phyloP scores from a whole-genome alignment of 1,140 invertebrate genomes.

The Drosophila murphyi region DNA sequence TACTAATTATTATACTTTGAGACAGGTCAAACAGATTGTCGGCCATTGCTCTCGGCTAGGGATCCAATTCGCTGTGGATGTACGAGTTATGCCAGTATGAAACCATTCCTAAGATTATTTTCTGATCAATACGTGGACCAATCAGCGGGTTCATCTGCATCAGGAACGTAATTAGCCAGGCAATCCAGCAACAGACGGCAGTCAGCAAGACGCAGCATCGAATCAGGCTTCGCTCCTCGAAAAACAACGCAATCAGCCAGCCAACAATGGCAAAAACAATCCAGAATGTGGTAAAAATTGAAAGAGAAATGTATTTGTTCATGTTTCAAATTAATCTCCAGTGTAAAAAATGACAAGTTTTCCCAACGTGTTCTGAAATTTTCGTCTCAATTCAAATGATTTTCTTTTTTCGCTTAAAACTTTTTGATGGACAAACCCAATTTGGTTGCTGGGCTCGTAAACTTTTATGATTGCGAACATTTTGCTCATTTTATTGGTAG shows the following conservation, averaged over 20 bases:
- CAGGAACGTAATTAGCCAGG: conserved; percentile 61
- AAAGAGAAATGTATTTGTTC: conserved; percentile 34
- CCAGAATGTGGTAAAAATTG: conserved; percentile 36
- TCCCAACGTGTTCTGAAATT: background rate
- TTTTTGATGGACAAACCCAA: conserved; percentile 51
- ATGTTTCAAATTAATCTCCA: conserved; percentile 25
- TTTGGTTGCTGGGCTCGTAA: conserved; percentile 62
- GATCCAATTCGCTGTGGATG: background rate
- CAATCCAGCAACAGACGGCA: conserved; percentile 60
- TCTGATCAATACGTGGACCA: conserved; percentile 44
- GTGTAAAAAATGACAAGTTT: conserved; percentile 55
- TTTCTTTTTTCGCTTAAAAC: conserved; percentile 26
- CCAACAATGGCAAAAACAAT: conserved; percentile 26
- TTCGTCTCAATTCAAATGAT: conserved; percentile 11
- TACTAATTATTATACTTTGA: too few relatives aligned
- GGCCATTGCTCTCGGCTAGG: background rate
- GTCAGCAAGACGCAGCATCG: conserved; percentile 48
- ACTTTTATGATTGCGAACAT: conserved; percentile 71
- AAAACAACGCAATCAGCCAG: conserved; percentile 21
- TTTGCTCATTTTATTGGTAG: conserved; percentile 66
- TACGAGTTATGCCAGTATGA: conserved; percentile 57
- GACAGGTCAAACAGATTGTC: background rate
- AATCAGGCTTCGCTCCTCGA: conserved; percentile 41
- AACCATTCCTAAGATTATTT: conserved; percentile 41
- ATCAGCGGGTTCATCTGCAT: conserved; percentile 66